These are phyloP conservation scores for Rissa tridactyla DNA, from an alignment of 2,113 vertebrate genomes.

Conservation along the genomic window DNA sequence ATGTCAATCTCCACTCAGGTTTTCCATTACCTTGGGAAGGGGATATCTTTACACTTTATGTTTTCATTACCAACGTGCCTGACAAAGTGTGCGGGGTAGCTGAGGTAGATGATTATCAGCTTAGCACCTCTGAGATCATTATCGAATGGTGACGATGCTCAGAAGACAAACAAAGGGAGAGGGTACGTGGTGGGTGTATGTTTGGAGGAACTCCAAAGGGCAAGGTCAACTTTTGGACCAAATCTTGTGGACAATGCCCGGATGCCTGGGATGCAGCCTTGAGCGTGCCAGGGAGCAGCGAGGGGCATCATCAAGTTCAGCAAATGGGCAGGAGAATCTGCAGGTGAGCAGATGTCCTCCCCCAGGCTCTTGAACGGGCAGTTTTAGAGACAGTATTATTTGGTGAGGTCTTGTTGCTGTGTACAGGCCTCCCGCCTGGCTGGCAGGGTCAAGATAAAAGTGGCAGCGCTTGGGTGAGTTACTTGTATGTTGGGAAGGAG, in stretches of 20 bases:
- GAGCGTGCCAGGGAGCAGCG: background rate
- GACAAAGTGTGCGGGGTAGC: conserved; percentile 27
- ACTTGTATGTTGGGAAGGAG: background rate
- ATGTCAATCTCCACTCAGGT: conserved; percentile 52
- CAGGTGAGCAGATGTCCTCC: background rate
- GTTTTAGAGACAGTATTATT: background rate
- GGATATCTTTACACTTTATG: conserved; percentile 28
- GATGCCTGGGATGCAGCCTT: background rate
- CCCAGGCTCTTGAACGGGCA: fast-evolving
- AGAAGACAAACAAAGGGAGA: background rate
- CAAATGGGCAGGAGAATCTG: background rate
- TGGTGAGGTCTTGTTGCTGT: background rate
- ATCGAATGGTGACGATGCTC: background rate
- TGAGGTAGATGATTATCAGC: conserved; percentile 61
- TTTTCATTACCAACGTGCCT: conserved; percentile 45
- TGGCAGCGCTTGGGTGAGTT: background rate
- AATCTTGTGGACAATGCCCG: background rate
- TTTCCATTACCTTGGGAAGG: conserved; percentile 65
- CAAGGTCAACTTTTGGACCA: background rate
- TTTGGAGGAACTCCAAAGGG: background rate
- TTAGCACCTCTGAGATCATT: conserved; percentile 55
- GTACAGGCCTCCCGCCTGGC: background rate
- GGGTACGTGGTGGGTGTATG: background rate
- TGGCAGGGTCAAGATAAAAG: background rate
- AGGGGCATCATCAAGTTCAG: background rate